Evolutionary conservation across 1,140 invertebrate genomes (phyloP).

Genomic region (Drosophila elegans): DNA sequence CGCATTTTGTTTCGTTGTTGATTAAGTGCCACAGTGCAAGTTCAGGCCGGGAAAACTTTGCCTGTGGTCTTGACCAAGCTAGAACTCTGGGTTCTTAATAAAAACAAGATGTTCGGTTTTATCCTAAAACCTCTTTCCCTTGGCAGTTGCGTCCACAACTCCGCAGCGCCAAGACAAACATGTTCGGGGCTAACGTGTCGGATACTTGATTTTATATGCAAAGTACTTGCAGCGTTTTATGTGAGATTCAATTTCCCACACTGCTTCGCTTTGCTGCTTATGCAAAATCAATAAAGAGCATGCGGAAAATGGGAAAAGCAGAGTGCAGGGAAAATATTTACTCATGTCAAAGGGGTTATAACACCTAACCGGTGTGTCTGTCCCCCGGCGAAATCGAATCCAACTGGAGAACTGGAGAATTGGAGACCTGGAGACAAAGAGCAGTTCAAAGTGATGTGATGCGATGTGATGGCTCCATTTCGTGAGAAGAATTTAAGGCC

Average conservation of each 20-base stretch:
- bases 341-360: slow-evolving; percentile 68
- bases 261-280: slow-evolving; percentile 40
- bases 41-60: slow-evolving; percentile 51
- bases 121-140: slow-evolving; percentile 1
- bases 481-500: slow-evolving; percentile 31
- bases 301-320: slow-evolving; percentile 35
- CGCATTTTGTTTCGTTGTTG: slow-evolving; percentile 69
- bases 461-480: slow-evolving; percentile 45
- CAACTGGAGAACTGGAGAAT: slow-evolving; percentile 4
- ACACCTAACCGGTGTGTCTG: slow-evolving; percentile 55
- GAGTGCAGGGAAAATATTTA: slow-evolving; percentile 50
- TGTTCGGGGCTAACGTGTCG: slow-evolving; percentile 24
- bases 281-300: slow-evolving; percentile 70
- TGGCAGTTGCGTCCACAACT: slow-evolving; percentile 13
- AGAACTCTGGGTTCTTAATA: slow-evolving; percentile 18
- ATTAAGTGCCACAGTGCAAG: slow-evolving; percentile 58
- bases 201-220: slow-evolving; percentile 53
- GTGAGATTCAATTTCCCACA: slow-evolving; percentile 54
- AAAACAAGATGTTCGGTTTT: slow-evolving; percentile 35
- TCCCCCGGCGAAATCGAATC: slow-evolving; percentile 41
- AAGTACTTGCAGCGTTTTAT: slow-evolving; percentile 53
- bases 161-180: slow-evolving; percentile 21
- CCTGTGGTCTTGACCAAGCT: slow-evolving; percentile 27
- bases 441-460: slow-evolving; percentile 45
- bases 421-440: neutral